These are phyloP conservation scores for Ranitomeya variabilis DNA, from an alignment of 2,113 vertebrate genomes.

Conservation along the genomic window DNA sequence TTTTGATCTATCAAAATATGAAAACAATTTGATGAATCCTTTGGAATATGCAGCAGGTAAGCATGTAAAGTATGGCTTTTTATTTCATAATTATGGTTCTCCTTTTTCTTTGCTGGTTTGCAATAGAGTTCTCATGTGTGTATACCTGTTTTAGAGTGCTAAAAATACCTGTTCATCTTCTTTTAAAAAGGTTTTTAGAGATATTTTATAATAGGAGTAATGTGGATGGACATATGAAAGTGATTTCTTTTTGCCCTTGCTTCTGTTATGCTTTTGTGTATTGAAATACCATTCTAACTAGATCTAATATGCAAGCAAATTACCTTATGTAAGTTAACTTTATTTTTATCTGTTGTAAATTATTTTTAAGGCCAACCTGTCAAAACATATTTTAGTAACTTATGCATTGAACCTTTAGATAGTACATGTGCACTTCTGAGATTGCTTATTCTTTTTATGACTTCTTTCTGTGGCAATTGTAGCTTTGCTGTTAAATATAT, in stretches of 20 bases:
- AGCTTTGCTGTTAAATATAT: neutral
- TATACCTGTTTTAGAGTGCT: too few relatives aligned
- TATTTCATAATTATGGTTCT: too few relatives aligned
- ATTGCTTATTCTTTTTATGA: conserved; percentile 30
- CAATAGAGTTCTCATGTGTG: too few relatives aligned
- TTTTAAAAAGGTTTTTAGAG: neutral
- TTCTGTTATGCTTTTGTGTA: conserved; percentile 1
- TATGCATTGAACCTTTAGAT: conserved; percentile 28
- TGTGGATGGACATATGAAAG: neutral
- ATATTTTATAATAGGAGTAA: neutral
- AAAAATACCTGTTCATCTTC: too few relatives aligned
- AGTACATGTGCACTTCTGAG: conserved; percentile 26
- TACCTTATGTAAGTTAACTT: neutral
- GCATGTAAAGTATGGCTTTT: too few relatives aligned
- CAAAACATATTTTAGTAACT: conserved; percentile 1
- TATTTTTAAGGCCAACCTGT: conserved; percentile 30
- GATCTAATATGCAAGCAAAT: conserved; percentile 1
- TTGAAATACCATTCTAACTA: neutral
- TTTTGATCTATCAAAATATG: too few relatives aligned
- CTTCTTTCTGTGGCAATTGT: conserved; percentile 2
- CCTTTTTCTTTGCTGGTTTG: too few relatives aligned
- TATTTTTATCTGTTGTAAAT: conserved; percentile 27
- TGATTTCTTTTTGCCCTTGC: neutral
- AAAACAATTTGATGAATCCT: too few relatives aligned
- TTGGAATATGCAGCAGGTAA: too few relatives aligned